Conservation (phyloP, 1,140 invertebrate genomes). For the Drosophila kikkawai region DNA sequence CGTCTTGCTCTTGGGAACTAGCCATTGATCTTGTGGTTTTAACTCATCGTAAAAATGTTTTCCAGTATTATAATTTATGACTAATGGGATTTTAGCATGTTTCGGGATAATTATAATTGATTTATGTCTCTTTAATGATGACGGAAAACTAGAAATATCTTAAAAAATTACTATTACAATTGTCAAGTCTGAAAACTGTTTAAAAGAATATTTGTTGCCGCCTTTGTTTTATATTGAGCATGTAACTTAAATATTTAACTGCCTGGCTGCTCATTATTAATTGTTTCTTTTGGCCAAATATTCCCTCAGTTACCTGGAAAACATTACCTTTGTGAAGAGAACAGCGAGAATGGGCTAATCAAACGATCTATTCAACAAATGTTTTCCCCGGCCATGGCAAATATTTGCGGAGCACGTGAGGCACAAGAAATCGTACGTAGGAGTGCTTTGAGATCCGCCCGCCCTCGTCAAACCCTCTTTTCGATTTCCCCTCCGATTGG, state of each 20-base stretch:
- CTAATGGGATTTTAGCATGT: background rate
- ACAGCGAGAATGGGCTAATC: conserved; percentile 1
- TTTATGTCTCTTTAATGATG: conserved; percentile 9
- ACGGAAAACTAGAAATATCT: background rate
- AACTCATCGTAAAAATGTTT: conserved; percentile 2
- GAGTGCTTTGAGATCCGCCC: background rate
- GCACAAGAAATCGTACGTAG: background rate
- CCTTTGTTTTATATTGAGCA: background rate
- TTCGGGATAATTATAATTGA: conserved; percentile 6
- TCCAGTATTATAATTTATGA: conserved; percentile 1
- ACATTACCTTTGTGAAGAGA: background rate
- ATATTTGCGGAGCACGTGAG: conserved; percentile 21
- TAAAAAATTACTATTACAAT: too few relatives aligned
- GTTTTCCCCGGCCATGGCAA: background rate
- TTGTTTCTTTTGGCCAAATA: conserved; percentile 14
- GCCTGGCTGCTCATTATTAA: background rate
- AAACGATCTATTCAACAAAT: conserved; percentile 19
- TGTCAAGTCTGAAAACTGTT: too few relatives aligned
- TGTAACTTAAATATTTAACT: conserved; percentile 1
- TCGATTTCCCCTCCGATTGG: conserved; percentile 1
- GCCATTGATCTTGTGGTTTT: conserved; percentile 10
- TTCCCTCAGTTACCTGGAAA: background rate
- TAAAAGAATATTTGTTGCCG: background rate
- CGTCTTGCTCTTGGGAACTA: background rate
- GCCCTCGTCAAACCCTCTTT: background rate